Evolutionary conservation across 2,797 vertebrate species (phyloP), one percentile per base, ranked within the genome.

Genomic region (Pseudotriccus pelzelni): DNA sequence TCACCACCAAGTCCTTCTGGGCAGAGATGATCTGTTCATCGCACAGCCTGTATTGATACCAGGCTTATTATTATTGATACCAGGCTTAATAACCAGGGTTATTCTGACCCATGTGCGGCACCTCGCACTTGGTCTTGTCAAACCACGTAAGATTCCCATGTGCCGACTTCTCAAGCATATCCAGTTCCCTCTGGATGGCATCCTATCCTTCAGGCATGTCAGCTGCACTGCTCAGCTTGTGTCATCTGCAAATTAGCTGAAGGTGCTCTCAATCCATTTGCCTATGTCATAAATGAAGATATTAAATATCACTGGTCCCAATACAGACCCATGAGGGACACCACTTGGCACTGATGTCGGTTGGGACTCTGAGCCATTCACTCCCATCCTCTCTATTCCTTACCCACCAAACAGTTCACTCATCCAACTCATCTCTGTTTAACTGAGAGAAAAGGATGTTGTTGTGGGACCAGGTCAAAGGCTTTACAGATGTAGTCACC

Each of bases 91-190:
- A 39, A 39, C 39, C 39, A 39, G 39, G 4, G 21, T 32, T 67
- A 19, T 8, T 22, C 39, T 5, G 6, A 23, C 8, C 28, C 6
- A 1, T 2, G 10, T 23, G 19, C n/a, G 47, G 25, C 5, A 23
- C 14, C 4, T 60, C 7, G 4, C 18, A 14, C 18, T 60, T 41
- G 17, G 12, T 62, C 18, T 30, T 81, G 21, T 25, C 21, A 59
- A 39, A 52, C 12, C 2, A 11, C 7, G 14, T 39, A 30, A 53
- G 17, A 23, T 19, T 46, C 12, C 30, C 17, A 10, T 22, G 17
- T 2, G 39, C n/a, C 37, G 17, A 23, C 34, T 27, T 36, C 25
- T 36, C 34, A 7, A 60, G 6, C 8, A 55, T 41, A 12, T 36
- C 37, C 34, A 60, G 14, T 6, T 60, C 32, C 22, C 7, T 68